Evolutionary conservation across 2,888 invertebrate species (phyloP).

Genomic region (Pogonocherus hispidulus): DNA sequence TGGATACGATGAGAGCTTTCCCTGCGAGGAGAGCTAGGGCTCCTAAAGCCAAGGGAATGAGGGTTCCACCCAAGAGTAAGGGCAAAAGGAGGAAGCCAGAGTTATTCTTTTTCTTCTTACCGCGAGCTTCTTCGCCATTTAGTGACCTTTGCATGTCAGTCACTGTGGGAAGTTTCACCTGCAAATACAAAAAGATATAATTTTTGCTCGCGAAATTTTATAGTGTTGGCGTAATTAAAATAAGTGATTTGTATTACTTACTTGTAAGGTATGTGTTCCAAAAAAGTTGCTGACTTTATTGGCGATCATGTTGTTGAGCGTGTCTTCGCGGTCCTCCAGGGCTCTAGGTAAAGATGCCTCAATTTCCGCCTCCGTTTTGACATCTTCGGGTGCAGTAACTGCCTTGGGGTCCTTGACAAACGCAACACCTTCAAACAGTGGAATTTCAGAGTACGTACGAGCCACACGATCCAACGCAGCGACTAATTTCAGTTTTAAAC

Average conservation of each 20-base stretch:
- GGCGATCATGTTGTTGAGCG: constrained; percentile 81
- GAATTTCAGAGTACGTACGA: constrained; percentile 74
- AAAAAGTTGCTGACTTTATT: constrained; percentile 82
- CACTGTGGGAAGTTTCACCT: constrained; percentile 83
- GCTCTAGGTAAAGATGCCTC: constrained; percentile 83
- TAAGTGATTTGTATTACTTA: constrained; percentile 59
- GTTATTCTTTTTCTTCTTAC: constrained; percentile 79
- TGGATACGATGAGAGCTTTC: constrained; percentile 88
- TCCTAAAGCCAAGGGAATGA: constrained; percentile 86
- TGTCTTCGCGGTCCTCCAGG: constrained; percentile 79
- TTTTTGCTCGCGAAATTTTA: neutral
- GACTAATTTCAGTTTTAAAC: constrained; percentile 85
- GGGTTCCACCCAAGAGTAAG: constrained; percentile 83
- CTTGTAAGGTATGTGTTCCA: constrained; percentile 84
- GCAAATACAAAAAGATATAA: constrained; percentile 50
- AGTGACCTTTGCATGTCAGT: constrained; percentile 76
- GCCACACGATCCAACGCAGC: constrained; percentile 82
- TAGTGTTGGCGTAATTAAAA: neutral
- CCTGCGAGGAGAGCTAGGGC: constrained; percentile 86
- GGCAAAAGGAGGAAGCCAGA: constrained; percentile 84
- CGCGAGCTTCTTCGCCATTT: constrained; percentile 75
- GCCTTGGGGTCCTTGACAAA: constrained; percentile 76
- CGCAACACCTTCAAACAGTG: constrained; percentile 81
- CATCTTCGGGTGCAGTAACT: constrained; percentile 66
- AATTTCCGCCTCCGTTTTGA: constrained; percentile 74